A percentile compares a stretch with the other conserved stretches of the same genome.
These are phyloP conservation scores for Lampropteryx suffumata DNA, from an alignment of 2,888 invertebrate genomes.

Conservation along the genomic window DNA sequence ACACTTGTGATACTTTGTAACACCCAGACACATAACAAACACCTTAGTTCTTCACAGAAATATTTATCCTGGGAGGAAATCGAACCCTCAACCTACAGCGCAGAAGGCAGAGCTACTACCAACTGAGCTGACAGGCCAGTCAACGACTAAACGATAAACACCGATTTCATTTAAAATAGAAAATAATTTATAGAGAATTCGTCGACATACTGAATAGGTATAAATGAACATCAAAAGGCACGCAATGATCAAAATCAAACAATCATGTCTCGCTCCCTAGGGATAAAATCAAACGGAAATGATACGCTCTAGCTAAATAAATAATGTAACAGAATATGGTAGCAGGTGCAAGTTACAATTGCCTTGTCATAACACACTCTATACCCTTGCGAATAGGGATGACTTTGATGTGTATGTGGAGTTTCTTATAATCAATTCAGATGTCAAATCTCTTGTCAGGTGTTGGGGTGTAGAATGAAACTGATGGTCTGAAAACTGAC, in stretches of 20 bases:
- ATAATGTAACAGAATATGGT: slow-evolving; percentile 13
- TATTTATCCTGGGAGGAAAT: too few relatives aligned
- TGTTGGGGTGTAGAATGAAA: slow-evolving; percentile 9
- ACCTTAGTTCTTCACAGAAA: too few relatives aligned
- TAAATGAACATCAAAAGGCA: background rate
- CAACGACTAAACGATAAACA: too few relatives aligned
- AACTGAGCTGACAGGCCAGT: too few relatives aligned
- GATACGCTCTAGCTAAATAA: slow-evolving; percentile 22
- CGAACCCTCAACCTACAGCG: too few relatives aligned
- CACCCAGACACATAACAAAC: too few relatives aligned
- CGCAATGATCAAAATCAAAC: slow-evolving; percentile 14
- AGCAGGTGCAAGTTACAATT: slow-evolving; percentile 9
- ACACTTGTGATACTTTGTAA: too few relatives aligned
- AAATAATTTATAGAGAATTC: too few relatives aligned
- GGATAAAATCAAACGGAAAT: slow-evolving; percentile 20
- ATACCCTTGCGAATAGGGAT: background rate
- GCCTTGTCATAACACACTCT: background rate
- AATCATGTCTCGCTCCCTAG: slow-evolving; percentile 11
- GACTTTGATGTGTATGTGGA: background rate
- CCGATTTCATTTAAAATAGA: too few relatives aligned
- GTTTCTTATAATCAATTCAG: slow-evolving; percentile 21
- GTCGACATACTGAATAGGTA: too few relatives aligned
- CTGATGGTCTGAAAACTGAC: slow-evolving; percentile 17
- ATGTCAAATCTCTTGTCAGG: slow-evolving; percentile 21
- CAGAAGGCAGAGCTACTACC: too few relatives aligned